Percentiles rank a stretch among this genome's conserved stretches.
phyloP scores from a whole-genome alignment of 2,797 vertebrate species.

The Hypotaenidia philippensis region DNA sequence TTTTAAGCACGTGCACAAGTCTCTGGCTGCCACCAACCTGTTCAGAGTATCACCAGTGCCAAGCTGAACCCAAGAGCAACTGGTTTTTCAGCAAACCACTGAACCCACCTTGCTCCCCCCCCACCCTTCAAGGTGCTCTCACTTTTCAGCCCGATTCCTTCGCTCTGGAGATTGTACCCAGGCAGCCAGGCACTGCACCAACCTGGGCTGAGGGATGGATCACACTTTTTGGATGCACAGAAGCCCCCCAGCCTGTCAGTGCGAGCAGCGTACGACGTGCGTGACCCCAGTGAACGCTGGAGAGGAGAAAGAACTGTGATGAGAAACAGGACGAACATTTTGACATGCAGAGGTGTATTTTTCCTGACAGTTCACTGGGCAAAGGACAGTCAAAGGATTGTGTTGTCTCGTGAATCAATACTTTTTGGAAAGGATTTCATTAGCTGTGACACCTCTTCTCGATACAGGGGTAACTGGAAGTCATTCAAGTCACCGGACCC shows the following conservation, averaged over 20 bases:
- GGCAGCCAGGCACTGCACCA: background rate
- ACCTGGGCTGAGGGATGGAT: background rate
- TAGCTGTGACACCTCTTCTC: slow-evolving; percentile 68
- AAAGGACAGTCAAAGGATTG: slow-evolving; percentile 69
- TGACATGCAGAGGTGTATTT: slow-evolving; percentile 34
- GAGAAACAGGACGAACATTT: slow-evolving; percentile 46
- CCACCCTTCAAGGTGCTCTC: background rate
- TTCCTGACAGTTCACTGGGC: slow-evolving; percentile 46
- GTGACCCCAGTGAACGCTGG: background rate
- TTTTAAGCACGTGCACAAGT: background rate
- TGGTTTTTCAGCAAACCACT: background rate
- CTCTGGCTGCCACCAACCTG: background rate
- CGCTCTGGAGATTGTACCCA: background rate
- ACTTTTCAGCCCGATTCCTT: background rate
- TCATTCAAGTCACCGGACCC: slow-evolving; percentile 73
- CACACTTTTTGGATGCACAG: background rate
- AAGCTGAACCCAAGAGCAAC: background rate
- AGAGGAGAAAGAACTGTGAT: slow-evolving; percentile 15
- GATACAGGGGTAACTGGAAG: slow-evolving; percentile 71
- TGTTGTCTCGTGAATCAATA: slow-evolving; percentile 74
- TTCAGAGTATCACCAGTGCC: background rate
- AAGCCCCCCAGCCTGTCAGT: background rate
- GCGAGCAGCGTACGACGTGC: accelerated
- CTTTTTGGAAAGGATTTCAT: slow-evolving; percentile 78
- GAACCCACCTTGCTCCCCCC: background rate